Percentiles rank a stretch among this genome's conserved stretches.
phyloP scores from a whole-genome alignment of 2,888 invertebrate species.

The Xestia rhomboidea region DNA sequence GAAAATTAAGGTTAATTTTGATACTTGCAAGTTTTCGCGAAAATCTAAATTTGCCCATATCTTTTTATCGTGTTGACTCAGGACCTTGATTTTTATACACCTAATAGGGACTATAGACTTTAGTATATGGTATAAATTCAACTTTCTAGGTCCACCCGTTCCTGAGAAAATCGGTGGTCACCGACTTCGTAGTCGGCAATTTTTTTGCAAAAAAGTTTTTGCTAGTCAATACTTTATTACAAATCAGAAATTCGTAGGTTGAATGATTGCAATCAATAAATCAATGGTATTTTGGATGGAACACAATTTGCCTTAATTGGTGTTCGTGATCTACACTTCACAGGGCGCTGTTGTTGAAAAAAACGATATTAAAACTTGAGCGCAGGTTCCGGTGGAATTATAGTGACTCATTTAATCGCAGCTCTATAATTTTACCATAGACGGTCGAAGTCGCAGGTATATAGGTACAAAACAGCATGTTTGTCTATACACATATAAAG shows the following conservation, averaged over 20 bases:
- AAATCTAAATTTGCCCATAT: too few relatives aligned
- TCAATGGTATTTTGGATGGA: constrained; percentile 57
- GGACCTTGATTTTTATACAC: too few relatives aligned
- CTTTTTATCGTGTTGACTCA: too few relatives aligned
- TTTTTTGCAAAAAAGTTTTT: too few relatives aligned
- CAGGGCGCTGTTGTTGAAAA: constrained; percentile 47
- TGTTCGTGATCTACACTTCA: constrained; percentile 65
- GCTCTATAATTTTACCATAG: constrained; percentile 7
- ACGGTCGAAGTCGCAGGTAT: background rate
- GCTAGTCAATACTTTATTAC: too few relatives aligned
- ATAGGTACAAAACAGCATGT: background rate
- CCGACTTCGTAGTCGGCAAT: too few relatives aligned
- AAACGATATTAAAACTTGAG: constrained; percentile 32
- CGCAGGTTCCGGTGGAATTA: constrained; percentile 28
- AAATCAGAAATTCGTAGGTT: background rate
- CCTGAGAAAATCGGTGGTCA: too few relatives aligned
- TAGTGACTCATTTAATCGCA: constrained; percentile 49
- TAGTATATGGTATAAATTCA: too few relatives aligned
- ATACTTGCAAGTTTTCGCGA: too few relatives aligned
- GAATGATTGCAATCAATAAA: constrained; percentile 45
- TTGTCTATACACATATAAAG: background rate
- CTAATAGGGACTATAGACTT: too few relatives aligned
- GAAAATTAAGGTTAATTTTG: too few relatives aligned
- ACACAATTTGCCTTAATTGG: constrained; percentile 69
- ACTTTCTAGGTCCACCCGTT: too few relatives aligned